Base-by-base conservation (phyloP, 2,888 invertebrate genomes). In the Scaptomyza polygonia region DNA sequence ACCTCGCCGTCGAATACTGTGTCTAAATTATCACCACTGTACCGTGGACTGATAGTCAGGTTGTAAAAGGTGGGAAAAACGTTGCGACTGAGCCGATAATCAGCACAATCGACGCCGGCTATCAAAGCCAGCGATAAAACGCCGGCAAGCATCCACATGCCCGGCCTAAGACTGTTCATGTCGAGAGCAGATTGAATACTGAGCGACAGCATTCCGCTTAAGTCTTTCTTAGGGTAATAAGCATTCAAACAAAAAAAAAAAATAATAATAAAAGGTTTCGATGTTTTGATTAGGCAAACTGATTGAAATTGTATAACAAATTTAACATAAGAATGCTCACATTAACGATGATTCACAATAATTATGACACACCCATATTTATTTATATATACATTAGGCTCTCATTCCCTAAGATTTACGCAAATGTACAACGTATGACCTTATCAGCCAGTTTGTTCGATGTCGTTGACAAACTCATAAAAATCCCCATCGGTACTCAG, bases 61-160 rank as follows among this genome's bases (percentile, higher is more conserved):
- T 92, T 90, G 68, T 95, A 95, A 4, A 88, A 88, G 0, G 73
- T 80, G 0, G 95, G 95, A 12, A 77, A 48, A 0, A 94, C 92
- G 1, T 92, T 91, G 0, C 87, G 91, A 0, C 67, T 67, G 16
- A 90, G 74, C n/a, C 91, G 90, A 61, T 89, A 90, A 14, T 79
- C 68, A 9, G 30, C 52, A 29, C 63, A 51, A 21, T 54, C 43
- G 12, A 27, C 61, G 7, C 47, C 29, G 43, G 62, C 59, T 36
- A 74, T 40, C 40, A 79, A 48, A 16, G 52, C 32, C 29, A 71
- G 40, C 7, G 64, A 39, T 18, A 66, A 18, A n/a, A 77, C n/a
- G 9, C 16, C 39, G 14, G 55, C 52, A n/a, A 70, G 51, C 47
- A 56, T 45, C 51, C 56, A 58, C 8, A 25, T 29, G 48, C 21